A percentile compares a stretch with the other conserved stretches of the same genome.
phyloP scores from a whole-genome alignment of 2,888 invertebrate species.

The Ecliptopera silaceata region DNA sequence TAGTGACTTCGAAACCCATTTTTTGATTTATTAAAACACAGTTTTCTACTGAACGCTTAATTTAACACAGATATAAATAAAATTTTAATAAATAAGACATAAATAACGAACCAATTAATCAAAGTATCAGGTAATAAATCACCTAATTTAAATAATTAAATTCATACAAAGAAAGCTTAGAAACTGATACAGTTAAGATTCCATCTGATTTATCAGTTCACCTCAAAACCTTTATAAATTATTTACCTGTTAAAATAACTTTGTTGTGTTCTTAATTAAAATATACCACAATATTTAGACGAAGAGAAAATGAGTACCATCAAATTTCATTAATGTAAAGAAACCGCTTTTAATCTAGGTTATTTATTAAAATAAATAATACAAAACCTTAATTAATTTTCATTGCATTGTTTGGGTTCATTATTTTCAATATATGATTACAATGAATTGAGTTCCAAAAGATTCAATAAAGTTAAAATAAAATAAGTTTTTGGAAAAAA shows the following conservation, averaged over 20 bases:
- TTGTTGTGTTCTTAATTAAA: slow-evolving; percentile 10
- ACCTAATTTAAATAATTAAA: slow-evolving; percentile 29
- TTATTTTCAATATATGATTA: neutral
- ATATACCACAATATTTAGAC: slow-evolving; percentile 6
- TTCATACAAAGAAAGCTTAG: slow-evolving; percentile 27
- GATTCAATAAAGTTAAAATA: no score
- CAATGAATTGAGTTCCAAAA: no score
- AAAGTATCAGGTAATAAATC: slow-evolving; percentile 28
- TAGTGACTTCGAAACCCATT: slow-evolving; percentile 1
- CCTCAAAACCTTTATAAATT: slow-evolving; percentile 3
- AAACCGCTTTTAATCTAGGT: slow-evolving; percentile 10
- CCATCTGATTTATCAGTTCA: slow-evolving; percentile 22
- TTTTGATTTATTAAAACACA: slow-evolving; percentile 17
- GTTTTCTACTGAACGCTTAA: slow-evolving; percentile 1
- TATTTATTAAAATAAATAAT: slow-evolving; percentile 17
- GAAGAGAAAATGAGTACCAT: slow-evolving; percentile 14
- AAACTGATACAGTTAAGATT: slow-evolving; percentile 25
- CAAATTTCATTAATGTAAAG: slow-evolving; percentile 14
- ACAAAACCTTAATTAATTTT: slow-evolving; percentile 15
- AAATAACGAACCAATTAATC: slow-evolving; percentile 26
- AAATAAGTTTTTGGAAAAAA: no score
- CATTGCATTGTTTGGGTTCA: neutral
- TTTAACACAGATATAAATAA: slow-evolving; percentile 19
- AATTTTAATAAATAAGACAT: slow-evolving; percentile 22
- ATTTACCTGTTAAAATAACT: slow-evolving; percentile 6